Evolutionary conservation across 2,113 vertebrate species (phyloP).

Genomic region (Hippocampus guttulatus): DNA sequence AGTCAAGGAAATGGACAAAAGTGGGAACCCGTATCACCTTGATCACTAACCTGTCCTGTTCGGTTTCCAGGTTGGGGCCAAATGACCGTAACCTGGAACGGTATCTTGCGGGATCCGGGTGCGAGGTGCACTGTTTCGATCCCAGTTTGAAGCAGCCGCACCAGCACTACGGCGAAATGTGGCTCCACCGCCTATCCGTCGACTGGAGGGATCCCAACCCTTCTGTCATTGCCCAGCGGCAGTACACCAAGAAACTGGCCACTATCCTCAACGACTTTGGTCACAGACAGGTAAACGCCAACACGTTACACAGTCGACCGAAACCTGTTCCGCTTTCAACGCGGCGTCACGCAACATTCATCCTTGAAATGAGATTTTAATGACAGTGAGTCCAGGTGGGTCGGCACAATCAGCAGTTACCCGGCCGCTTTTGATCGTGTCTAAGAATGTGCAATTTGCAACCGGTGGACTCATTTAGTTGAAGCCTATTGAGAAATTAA

Average conservation of each 20-base stretch:
- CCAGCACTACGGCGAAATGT: conserved; percentile 75
- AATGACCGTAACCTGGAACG: conserved; percentile 79
- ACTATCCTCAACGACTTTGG: conserved; percentile 88
- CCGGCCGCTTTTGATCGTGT: neutral
- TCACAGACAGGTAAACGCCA: conserved; percentile 80
- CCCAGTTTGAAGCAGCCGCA: conserved; percentile 83
- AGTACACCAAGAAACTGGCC: conserved; percentile 84
- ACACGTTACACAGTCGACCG: too few species aligned
- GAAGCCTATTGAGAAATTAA: neutral
- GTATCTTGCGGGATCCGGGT: conserved; percentile 75
- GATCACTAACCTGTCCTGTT: neutral
- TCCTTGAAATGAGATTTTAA: conserved; percentile 55
- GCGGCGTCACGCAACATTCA: conserved; percentile 8
- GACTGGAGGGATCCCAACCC: conserved; percentile 94
- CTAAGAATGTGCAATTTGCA: neutral
- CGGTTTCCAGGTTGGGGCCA: conserved; percentile 73
- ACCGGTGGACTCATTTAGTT: neutral
- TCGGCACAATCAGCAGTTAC: neutral
- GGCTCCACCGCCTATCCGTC: conserved; percentile 86
- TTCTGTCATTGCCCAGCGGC: conserved; percentile 69
- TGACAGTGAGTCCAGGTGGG: conserved; percentile 35
- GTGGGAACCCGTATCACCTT: neutral
- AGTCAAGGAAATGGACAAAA: conserved; percentile 13
- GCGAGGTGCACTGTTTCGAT: conserved; percentile 92
- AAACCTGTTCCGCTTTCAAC: too few species aligned